phyloP scores from a whole-genome alignment of 2,797 vertebrate genomes.

The Brotula barbata region DNA sequence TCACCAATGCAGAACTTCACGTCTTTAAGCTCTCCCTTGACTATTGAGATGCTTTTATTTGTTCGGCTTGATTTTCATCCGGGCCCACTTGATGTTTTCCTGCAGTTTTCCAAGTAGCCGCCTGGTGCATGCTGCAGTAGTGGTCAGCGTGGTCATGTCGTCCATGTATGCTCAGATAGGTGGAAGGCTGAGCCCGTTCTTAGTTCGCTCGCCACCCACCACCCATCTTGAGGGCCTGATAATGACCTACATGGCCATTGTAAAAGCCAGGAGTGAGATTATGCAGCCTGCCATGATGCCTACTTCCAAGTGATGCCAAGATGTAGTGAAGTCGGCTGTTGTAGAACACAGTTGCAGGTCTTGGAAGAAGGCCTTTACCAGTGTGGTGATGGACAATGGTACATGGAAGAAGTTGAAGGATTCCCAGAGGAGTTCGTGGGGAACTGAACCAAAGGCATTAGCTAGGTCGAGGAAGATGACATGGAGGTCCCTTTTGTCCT shows the following conservation, averaged over 20 bases:
- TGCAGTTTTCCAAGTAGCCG: constrained; percentile 7
- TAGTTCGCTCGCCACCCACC: constrained; percentile 1
- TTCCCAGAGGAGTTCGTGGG: neutral
- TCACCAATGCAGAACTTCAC: too few relatives aligned
- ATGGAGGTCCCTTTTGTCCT: too few relatives aligned
- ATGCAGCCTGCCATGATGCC: too few relatives aligned
- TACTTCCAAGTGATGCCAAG: too few relatives aligned
- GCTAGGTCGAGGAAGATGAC: too few relatives aligned
- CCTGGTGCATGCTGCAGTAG: constrained; percentile 8
- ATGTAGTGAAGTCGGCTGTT: too few relatives aligned
- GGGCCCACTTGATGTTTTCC: neutral
- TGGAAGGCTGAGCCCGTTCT: neutral
- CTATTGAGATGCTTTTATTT: neutral
- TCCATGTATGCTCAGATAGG: constrained; percentile 10
- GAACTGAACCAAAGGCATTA: too few relatives aligned
- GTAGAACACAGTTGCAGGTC: too few relatives aligned
- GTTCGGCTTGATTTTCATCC: constrained; percentile 5
- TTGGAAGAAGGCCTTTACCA: constrained; percentile 18
- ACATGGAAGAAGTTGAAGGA: constrained; percentile 1
- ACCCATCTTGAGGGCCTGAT: constrained; percentile 1
- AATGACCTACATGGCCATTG: constrained; percentile 10
- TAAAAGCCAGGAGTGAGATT: constrained; percentile 12
- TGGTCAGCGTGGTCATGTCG: constrained; percentile 7
- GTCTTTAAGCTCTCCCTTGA: constrained; percentile 10
- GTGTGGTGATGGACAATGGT: neutral